Evolutionary conservation across 2,888 invertebrate genomes (phyloP).

Genomic region (Volucella inflata): DNA sequence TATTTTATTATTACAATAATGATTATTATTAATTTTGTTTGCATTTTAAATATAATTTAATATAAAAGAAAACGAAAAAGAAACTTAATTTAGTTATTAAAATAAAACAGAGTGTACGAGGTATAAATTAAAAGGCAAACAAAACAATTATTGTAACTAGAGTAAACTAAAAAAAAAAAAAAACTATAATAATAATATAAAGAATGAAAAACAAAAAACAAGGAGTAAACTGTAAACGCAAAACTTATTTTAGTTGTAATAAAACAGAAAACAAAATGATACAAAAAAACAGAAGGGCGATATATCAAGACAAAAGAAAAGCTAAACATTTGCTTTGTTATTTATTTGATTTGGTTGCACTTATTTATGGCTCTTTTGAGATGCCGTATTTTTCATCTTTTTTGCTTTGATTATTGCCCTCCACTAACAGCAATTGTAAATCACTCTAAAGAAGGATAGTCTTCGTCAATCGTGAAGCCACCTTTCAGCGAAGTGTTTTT

Average conservation of each 20-base stretch:
- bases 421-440: too few relatives aligned
- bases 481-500: too few relatives aligned
- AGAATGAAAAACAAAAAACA: slow-evolving; percentile 25
- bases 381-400: too few relatives aligned
- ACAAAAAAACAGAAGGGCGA: slow-evolving; percentile 29
- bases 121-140: too few relatives aligned
- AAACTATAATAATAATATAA: slow-evolving; percentile 8
- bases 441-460: too few relatives aligned
- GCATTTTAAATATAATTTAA: slow-evolving; percentile 34
- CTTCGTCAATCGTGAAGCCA: too few relatives aligned
- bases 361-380: not conserved
- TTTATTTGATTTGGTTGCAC: not conserved
- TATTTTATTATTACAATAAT: slow-evolving; percentile 14
- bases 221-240: slow-evolving; percentile 44
- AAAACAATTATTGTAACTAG: not conserved
- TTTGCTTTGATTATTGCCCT: too few relatives aligned
- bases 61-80: slow-evolving; percentile 31
- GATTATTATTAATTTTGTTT: slow-evolving; percentile 3
- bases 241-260: slow-evolving; percentile 59
- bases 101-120: not conserved
- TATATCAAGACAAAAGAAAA: slow-evolving; percentile 54
- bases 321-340: not conserved
- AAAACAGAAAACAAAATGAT: slow-evolving; percentile 19
- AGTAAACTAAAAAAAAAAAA: slow-evolving; percentile 3
- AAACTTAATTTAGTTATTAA: slow-evolving; percentile 52